These are phyloP conservation scores for Temnothorax unifasciatus DNA, from an alignment of 2,888 invertebrate genomes.

Conservation along the genomic window DNA sequence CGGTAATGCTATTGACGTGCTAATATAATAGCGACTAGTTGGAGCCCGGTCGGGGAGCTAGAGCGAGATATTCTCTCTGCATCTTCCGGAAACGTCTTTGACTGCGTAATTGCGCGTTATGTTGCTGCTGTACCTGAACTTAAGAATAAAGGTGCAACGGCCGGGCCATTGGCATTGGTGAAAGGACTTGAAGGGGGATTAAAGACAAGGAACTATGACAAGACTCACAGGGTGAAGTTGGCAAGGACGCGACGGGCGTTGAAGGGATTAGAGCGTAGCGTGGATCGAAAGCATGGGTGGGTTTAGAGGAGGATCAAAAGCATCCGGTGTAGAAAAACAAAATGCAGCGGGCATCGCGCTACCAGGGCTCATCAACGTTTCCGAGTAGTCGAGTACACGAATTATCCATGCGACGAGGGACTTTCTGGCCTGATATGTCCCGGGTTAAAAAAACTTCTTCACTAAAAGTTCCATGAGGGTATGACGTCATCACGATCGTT, in stretches of 20 bases:
- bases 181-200: slow-evolving; percentile 42
- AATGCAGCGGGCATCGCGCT: slow-evolving; percentile 19
- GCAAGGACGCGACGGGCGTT: slow-evolving; percentile 60
- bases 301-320: slow-evolving; percentile 49
- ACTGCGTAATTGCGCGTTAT: slow-evolving; percentile 52
- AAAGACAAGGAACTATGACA: slow-evolving; percentile 48
- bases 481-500: slow-evolving; percentile 37
- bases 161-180: slow-evolving; percentile 34
- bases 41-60: neutral
- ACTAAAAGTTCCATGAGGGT: slow-evolving; percentile 22
- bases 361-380: slow-evolving; percentile 42
- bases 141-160: slow-evolving; percentile 49
- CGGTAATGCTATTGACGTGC: slow-evolving; percentile 52
- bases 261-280: slow-evolving; percentile 47
- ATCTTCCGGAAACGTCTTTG: slow-evolving; percentile 30
- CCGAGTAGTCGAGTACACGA: slow-evolving; percentile 49
- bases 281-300: slow-evolving; percentile 16
- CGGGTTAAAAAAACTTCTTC: slow-evolving; percentile 14
- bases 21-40: slow-evolving; percentile 49
- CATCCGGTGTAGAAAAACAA: slow-evolving; percentile 48
- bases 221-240: slow-evolving; percentile 51
- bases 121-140: slow-evolving; percentile 3
- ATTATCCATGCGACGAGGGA: slow-evolving; percentile 37
- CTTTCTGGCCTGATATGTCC: slow-evolving; percentile 6
- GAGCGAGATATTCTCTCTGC: slow-evolving; percentile 10